Percentiles rank a stretch among this genome's conserved stretches.
These are phyloP conservation scores for Hucho hucho DNA, from an alignment of 2,113 vertebrate species.

Conservation along the genomic window DNA sequence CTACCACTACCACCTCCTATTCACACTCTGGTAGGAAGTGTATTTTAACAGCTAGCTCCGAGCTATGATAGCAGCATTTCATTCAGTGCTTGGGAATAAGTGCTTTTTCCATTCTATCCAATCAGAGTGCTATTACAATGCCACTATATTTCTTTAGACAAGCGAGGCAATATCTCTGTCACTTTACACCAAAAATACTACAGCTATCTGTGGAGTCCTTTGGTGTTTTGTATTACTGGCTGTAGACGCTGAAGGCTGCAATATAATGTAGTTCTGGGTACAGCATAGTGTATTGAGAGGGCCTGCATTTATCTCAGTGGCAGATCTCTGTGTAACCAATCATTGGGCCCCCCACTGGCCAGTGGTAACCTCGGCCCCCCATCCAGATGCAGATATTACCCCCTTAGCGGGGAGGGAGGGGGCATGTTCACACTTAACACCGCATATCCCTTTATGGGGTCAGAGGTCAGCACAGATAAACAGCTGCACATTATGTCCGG, in stretches of 20 bases:
- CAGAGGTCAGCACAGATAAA: slow-evolving; percentile 56
- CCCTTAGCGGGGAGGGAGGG: no score
- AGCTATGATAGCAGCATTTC: no score
- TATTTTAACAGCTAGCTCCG: slow-evolving; percentile 9
- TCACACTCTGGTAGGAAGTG: slow-evolving; percentile 61
- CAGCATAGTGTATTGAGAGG: slow-evolving; percentile 4
- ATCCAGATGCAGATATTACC: slow-evolving; percentile 60
- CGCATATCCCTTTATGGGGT: slow-evolving; percentile 31
- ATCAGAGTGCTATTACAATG: no score
- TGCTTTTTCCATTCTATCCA: no score
- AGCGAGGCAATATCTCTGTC: slow-evolving; percentile 61
- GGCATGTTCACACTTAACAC: no score
- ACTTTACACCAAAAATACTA: slow-evolving; percentile 49
- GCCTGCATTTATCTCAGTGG: slow-evolving; percentile 55
- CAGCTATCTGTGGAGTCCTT: slow-evolving; percentile 39
- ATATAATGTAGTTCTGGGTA: slow-evolving; percentile 16
- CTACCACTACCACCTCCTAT: slow-evolving; percentile 26
- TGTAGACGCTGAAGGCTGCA: neutral
- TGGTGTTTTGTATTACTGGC: slow-evolving; percentile 50
- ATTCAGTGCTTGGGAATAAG: no score
- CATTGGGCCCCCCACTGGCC: slow-evolving; percentile 57
- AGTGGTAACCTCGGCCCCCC: slow-evolving; percentile 55
- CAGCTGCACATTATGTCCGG: slow-evolving; percentile 55
- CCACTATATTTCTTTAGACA: neutral
- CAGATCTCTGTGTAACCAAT: slow-evolving; percentile 31